phyloP scores from a whole-genome alignment of 1,140 invertebrate species.

The Anoplolepis gracilipes region DNA sequence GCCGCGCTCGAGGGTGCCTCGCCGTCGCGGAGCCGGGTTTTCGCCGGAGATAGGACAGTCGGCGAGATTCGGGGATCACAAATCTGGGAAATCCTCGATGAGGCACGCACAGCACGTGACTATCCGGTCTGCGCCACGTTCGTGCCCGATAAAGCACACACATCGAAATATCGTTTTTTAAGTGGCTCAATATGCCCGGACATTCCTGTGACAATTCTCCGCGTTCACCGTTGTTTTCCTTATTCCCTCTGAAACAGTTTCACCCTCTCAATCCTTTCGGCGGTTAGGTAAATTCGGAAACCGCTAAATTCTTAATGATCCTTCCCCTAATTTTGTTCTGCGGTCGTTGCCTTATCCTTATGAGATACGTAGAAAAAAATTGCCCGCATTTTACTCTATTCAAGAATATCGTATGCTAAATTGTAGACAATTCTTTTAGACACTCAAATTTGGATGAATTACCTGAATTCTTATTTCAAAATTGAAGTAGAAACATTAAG shows the following conservation, averaged over 20 bases:
- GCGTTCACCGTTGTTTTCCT: not conserved
- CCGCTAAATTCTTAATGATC: not conserved
- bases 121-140: constrained; percentile 74
- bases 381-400: not conserved
- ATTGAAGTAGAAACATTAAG: no score
- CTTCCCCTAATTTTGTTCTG: not conserved
- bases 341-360: not conserved
- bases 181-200: constrained; percentile 66
- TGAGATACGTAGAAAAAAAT: not conserved
- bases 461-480: not conserved
- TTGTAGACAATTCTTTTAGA: not conserved
- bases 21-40: constrained; percentile 63
- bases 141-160: constrained; percentile 84
- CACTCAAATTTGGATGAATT: not conserved
- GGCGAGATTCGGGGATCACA: constrained; percentile 77
- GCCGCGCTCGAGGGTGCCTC: constrained; percentile 60
- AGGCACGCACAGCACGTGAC: constrained; percentile 84
- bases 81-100: constrained; percentile 84
- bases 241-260: no score
- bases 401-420: not conserved
- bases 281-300: not conserved
- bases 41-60: constrained; percentile 70
- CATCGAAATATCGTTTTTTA: constrained; percentile 78
- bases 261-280: not conserved
- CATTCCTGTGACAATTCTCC: not conserved